Evolutionary conservation across 2,113 vertebrate species (phyloP).

Genomic region (Polypterus senegalus): DNA sequence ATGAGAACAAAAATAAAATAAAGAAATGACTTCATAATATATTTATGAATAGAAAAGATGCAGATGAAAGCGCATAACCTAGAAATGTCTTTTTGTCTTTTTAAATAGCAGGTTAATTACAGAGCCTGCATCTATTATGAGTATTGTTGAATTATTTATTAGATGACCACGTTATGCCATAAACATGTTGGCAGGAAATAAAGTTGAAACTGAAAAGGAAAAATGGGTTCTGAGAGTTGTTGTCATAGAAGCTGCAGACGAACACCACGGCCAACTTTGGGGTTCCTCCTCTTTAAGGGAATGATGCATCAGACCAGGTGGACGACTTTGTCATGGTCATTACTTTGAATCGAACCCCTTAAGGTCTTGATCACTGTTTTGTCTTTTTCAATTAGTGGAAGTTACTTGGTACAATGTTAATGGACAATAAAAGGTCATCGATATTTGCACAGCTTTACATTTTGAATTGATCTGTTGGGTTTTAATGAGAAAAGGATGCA

Average conservation of each 20-base stretch:
- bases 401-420: not conserved
- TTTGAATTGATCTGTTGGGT: not conserved
- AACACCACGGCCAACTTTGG: too few species aligned
- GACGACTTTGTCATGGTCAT: too few species aligned
- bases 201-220: constrained; percentile 1
- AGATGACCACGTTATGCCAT: constrained; percentile 18
- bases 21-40: constrained; percentile 29
- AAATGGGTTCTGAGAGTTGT: not conserved
- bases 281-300: too few species aligned
- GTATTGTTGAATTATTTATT: constrained; percentile 38
- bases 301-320: too few species aligned
- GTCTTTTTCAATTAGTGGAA: not conserved
- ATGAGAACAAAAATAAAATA: not conserved
- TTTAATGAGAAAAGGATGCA: not conserved
- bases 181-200: constrained; percentile 2
- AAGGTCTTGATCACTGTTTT: not conserved
- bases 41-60: constrained; percentile 24
- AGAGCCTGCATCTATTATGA: constrained; percentile 28
- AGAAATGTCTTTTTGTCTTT: constrained; percentile 34
- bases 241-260: too few species aligned
- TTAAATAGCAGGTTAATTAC: constrained; percentile 41
- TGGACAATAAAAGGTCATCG: not conserved
- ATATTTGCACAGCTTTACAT: not conserved
- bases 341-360: not conserved
- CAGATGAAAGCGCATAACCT: constrained; percentile 22